phyloP scores from a whole-genome alignment of 2,888 invertebrate species.

The Catocala nupta region DNA sequence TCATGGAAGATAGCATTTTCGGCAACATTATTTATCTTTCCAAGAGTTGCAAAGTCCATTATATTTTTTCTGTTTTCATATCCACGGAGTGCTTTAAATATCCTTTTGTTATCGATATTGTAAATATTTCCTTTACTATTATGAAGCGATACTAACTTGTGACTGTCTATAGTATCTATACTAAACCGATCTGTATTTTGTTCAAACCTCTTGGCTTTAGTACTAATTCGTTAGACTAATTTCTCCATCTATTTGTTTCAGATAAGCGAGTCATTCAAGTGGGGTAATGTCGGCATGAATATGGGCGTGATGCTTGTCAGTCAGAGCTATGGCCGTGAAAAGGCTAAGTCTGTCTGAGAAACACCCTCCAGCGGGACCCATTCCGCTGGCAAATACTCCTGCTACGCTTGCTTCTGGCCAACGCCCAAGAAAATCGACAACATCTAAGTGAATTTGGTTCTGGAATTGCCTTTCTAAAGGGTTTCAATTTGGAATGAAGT shows the following conservation, averaged over 20 bases:
- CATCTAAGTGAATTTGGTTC: conserved; percentile 64
- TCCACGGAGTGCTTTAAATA: conserved; percentile 32
- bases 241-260: conserved; percentile 79
- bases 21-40: background rate
- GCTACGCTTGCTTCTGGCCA: conserved; percentile 80
- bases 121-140: conserved; percentile 6
- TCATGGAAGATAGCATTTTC: background rate
- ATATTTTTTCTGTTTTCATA: background rate
- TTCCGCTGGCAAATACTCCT: conserved; percentile 73
- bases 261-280: conserved; percentile 91
- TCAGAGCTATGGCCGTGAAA: conserved; percentile 78
- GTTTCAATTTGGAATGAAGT: conserved; percentile 32
- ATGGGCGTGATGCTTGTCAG: conserved; percentile 89
- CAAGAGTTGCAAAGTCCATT: background rate
- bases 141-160: conserved; percentile 26
- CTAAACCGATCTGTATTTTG: conserved; percentile 28
- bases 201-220: conserved; percentile 11
- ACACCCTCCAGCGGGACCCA: conserved; percentile 69
- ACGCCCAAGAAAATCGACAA: conserved; percentile 71
- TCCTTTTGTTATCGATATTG: conserved; percentile 11
- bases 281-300: conserved; percentile 91
- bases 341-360: conserved; percentile 83
- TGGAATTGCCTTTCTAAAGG: conserved; percentile 38
- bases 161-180: conserved; percentile 21
- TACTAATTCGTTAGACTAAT: conserved; percentile 21